Evolutionary conservation across 1,140 invertebrate species (phyloP).

Genomic region (Chironomus striatipennis): DNA sequence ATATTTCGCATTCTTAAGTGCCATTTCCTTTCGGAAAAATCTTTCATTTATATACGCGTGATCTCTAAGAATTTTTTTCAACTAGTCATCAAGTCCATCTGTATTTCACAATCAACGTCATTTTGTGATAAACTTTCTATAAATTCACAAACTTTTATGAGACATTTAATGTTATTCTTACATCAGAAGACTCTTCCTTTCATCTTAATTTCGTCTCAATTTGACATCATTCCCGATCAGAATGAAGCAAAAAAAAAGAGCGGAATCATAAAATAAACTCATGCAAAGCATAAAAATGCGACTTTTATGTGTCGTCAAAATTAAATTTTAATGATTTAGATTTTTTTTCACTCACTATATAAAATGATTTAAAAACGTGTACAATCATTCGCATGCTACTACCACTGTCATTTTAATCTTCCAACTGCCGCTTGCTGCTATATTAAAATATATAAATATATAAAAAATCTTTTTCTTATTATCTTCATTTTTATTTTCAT

Average conservation of each 20-base stretch:
- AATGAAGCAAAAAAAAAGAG: not conserved
- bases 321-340: slow-evolving; percentile 23
- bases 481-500: no score
- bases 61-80: no score
- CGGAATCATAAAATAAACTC: not conserved
- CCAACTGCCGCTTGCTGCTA: not conserved
- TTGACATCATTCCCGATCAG: not conserved
- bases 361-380: not conserved
- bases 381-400: not conserved
- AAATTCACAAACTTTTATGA: not conserved
- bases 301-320: slow-evolving; percentile 21
- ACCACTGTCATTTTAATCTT: not conserved
- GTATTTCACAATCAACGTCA: slow-evolving; percentile 8
- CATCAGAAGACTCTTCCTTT: no score
- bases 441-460: no score
- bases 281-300: not conserved
- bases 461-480: no score
- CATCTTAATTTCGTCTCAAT: no score
- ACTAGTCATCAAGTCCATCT: not conserved
- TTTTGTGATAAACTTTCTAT: not conserved
- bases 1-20: no score
- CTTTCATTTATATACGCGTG: no score
- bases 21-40: no score
- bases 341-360: not conserved
- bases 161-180: no score